Evolutionary conservation across 1,140 invertebrate species (phyloP), one percentile per base, ranked within the genome.

Genomic region (Ephestia elutella): DNA sequence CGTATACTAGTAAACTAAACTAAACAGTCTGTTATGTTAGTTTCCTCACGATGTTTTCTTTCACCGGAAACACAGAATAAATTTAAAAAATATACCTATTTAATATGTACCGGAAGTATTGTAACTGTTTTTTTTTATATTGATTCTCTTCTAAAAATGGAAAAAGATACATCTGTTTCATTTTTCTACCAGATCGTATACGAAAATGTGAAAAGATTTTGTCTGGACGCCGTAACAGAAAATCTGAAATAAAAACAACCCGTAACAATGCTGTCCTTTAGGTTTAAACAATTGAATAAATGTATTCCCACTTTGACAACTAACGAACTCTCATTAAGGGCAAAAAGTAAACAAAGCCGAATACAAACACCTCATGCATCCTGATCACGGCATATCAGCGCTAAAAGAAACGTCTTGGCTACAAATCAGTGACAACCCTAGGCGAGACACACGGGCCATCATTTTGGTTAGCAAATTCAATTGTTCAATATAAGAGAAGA

Each of bases 401-500:
- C 65, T 82, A 81, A 84, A 78, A 80, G 79, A 82, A 82, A 79
- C 71, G 73, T 84, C 74, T 71, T 71, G 61, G 70, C 76, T 76
- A 76, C 79, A 79, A 79, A 84, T 80, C 79, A 73, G 67, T 75
- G 78, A 75, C 81, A 83, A 66, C 75, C 75, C 75, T 78, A 59
- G 63, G 21, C 56, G 62, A 49, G 60, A 76, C 71, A 76, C 51
- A 79, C 71, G 13, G 73, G 0, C 20, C 2, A 10, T 7, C 3
- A 58, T 38, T 48, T 65, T 48, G 30, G 20, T 18, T 4, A 65
- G 19, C 58, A 57, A 56, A 21, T 35, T 60, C 51, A 2, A 44
- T 3, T 5, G 15, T 10, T 17, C 5, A 8, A 44, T 7, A 28
- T 28, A 28, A 28, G 8, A 28, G n/a, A n/a, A n/a, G n/a, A n/a